Percentiles rank a stretch among this genome's conserved stretches.
Conservation (phyloP, 2,113 vertebrate species). For the Taurulus bubalis region DNA sequence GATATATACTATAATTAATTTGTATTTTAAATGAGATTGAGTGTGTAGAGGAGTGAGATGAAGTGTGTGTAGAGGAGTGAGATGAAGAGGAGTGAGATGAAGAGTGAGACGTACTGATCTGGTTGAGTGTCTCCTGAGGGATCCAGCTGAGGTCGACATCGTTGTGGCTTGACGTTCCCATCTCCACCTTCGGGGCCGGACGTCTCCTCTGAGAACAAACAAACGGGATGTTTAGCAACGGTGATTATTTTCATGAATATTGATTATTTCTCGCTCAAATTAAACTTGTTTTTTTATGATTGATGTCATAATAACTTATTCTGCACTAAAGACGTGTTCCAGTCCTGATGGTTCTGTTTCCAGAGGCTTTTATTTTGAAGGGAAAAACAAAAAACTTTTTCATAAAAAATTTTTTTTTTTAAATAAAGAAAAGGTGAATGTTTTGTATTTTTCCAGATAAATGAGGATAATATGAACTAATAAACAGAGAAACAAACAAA, state of each 20-base stretch:
- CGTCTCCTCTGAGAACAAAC: conserved; percentile 87
- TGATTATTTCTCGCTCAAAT: too few relatives aligned
- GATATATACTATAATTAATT: too few relatives aligned
- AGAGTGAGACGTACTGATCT: conserved; percentile 90
- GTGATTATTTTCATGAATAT: too few relatives aligned
- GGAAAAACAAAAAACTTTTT: too few relatives aligned
- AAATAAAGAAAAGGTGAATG: neutral
- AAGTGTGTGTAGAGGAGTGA: neutral
- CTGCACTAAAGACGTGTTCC: too few relatives aligned
- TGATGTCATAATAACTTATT: too few relatives aligned
- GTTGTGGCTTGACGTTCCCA: conserved; percentile 95
- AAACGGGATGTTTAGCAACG: too few relatives aligned
- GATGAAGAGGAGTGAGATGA: neutral
- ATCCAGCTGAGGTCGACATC: conserved; percentile 99
- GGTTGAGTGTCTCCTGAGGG: conserved; percentile 97
- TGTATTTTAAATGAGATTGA: too few relatives aligned
- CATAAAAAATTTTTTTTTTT: too few relatives aligned
- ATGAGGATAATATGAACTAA: neutral
- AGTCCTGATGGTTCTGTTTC: too few relatives aligned
- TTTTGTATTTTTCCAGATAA: neutral
- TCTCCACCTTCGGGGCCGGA: conserved; percentile 94
- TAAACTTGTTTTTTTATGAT: too few relatives aligned
- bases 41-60: neutral
- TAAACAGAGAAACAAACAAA: neutral
- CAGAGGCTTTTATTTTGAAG: too few relatives aligned